These are phyloP conservation scores for Pyrocoelia pectoralis DNA, from an alignment of 2,888 invertebrate genomes.

Conservation along the genomic window DNA sequence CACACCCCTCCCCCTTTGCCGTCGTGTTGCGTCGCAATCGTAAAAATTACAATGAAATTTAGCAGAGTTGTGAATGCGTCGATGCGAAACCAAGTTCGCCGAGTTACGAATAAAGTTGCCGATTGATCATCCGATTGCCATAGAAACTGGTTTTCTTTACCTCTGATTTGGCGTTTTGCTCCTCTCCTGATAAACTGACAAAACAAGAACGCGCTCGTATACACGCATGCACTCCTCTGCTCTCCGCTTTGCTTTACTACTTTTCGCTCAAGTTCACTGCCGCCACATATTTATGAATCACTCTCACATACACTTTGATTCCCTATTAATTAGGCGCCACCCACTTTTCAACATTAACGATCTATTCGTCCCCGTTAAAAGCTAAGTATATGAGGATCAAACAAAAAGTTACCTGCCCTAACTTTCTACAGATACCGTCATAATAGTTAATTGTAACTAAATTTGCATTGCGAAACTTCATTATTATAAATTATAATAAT, in stretches of 20 bases:
- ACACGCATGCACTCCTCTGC: not conserved
- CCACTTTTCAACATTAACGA: not conserved
- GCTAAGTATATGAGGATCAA: too few relatives aligned
- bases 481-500: too few relatives aligned
- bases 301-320: not conserved
- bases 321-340: not conserved
- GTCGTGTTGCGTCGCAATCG: constrained; percentile 2
- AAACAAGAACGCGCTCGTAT: not conserved
- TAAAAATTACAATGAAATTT: constrained; percentile 12
- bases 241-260: not conserved
- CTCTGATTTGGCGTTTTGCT: not conserved
- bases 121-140: constrained; percentile 12
- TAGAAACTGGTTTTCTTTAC: constrained; percentile 5
- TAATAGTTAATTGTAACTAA: too few relatives aligned
- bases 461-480: too few relatives aligned
- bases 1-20: not conserved
- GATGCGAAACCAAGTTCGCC: constrained; percentile 1
- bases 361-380: too few relatives aligned
- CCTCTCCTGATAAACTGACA: too few relatives aligned
- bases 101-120: constrained; percentile 1
- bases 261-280: not conserved
- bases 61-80: constrained; percentile 2
- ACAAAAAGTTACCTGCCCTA: too few relatives aligned
- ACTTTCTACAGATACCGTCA: too few relatives aligned
- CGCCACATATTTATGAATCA: not conserved